These are phyloP conservation scores for Natrix natrix DNA, from an alignment of 2,797 vertebrate species.

Conservation along the genomic window DNA sequence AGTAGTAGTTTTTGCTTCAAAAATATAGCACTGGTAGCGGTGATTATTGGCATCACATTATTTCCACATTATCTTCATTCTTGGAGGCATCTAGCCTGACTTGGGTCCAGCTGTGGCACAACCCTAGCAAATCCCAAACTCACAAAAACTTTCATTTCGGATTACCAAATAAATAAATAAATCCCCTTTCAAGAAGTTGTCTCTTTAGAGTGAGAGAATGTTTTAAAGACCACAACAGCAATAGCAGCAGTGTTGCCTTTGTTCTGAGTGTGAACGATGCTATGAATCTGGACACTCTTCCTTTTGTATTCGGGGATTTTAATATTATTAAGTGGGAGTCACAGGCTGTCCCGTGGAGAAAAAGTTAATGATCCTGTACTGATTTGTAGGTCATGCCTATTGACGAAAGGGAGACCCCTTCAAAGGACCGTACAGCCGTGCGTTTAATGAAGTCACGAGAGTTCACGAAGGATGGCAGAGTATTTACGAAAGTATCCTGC, in stretches of 20 bases:
- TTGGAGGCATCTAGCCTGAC: constrained; percentile 40
- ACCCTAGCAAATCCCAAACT: constrained; percentile 29
- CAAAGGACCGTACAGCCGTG: constrained; percentile 43
- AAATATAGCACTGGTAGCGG: not conserved
- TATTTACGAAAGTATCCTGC: constrained; percentile 57
- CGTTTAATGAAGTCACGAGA: constrained; percentile 52
- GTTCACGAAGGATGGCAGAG: constrained; percentile 51
- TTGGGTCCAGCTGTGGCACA: constrained; percentile 51
- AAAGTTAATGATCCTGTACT: constrained; percentile 4
- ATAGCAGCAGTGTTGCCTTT: constrained; percentile 19
- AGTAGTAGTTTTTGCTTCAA: not conserved
- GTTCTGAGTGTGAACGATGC: not conserved
- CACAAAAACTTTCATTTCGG: constrained; percentile 17
- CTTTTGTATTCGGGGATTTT: constrained; percentile 9
- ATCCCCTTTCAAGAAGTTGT: constrained; percentile 44
- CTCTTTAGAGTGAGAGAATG: constrained; percentile 53
- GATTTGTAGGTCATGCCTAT: constrained; percentile 44
- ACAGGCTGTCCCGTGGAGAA: constrained; percentile 28
- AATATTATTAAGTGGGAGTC: constrained; percentile 51
- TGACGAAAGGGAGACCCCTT: constrained; percentile 35
- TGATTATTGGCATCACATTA: not conserved
- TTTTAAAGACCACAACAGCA: constrained; percentile 19
- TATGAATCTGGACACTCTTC: constrained; percentile 34
- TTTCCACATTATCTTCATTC: constrained; percentile 44
- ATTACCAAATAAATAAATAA: not conserved